phyloP scores from a whole-genome alignment of 2,113 vertebrate genomes.

The Loxodonta africana region DNA sequence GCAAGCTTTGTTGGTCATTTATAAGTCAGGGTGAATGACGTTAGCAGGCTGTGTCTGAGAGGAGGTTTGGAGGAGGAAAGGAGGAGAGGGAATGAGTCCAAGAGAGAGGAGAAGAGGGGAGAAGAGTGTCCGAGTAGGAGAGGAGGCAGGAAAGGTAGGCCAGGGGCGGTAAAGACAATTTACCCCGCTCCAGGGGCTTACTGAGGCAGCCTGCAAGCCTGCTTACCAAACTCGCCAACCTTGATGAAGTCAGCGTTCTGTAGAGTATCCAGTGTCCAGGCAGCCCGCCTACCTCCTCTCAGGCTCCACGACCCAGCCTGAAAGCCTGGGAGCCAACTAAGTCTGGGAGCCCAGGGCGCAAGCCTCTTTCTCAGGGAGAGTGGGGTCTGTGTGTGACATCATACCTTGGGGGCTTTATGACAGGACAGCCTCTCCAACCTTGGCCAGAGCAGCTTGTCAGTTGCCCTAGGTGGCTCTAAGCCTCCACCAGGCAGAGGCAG shows the following conservation, averaged over 20 bases:
- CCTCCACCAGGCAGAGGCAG: background rate
- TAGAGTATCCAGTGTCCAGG: background rate
- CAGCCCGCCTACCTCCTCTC: background rate
- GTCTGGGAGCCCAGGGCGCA: background rate
- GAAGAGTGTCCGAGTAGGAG: background rate
- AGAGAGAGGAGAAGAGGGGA: background rate
- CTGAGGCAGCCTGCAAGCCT: background rate
- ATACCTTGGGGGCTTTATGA: conserved; percentile 69
- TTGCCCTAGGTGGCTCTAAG: background rate
- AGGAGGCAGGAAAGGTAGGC: background rate
- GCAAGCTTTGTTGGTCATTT: background rate
- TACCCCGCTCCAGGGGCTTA: background rate
- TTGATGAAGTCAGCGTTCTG: rapidly evolving
- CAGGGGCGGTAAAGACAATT: rapidly evolving
- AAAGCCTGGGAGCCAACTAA: background rate
- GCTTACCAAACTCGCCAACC: background rate
- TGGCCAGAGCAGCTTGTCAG: background rate
- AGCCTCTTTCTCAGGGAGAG: background rate
- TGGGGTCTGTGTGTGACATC: conserved; percentile 68
- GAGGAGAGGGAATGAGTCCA: background rate
- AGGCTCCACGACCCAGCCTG: background rate
- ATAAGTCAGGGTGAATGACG: background rate
- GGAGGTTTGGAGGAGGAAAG: background rate
- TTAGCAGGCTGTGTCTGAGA: background rate
- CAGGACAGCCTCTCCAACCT: background rate